Base-by-base conservation (phyloP, 64 coral and sea anemone genomes). In the Porites lutea region DNA sequence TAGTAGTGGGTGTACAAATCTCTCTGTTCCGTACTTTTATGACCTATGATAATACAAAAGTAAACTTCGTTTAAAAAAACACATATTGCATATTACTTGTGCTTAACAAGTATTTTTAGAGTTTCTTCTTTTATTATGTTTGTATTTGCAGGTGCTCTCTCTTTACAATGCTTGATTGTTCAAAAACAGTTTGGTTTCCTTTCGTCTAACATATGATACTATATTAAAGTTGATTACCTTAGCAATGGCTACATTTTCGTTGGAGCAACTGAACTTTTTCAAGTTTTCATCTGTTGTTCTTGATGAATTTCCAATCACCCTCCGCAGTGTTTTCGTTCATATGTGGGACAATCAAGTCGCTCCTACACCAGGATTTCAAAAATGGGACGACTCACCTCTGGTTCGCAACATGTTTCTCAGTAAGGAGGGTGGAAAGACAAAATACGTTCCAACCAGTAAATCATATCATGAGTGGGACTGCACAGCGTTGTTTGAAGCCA, bases 261-360 rank as follows among this genome's bases (percentile, higher is more conserved):
- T 57, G 14, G 53, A 89, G n/a, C 78, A 74, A 59, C 22, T 83
- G 6, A 91, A 91, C 27, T 91, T 59, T 82, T 83, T 91, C 53
- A 91, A 83, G 66, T 23, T 91, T 10, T 82, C 78, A 22, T 50
- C 10, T 9, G 48, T 83, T 73, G 89, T 83, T 45, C 23, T 91
- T 13, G 78, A 73, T 12, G 65, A 73, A 51, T 60, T 91, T 48
- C 78, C 89, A 49, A 20, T 48, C 19, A 79, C 67, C 6, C 52
- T 91, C 10, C 64, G 79, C 37, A 43, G 83, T 46, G 80, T 72
- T 11, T 91, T 91, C 48, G 13, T 8, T 19, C 13, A 45, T 6
- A 82, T 91, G 78, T 91, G 89, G 89, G 55, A 91, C 78, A 80
- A 59, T 13, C 44, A 14, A 5, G 48, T 65, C 45, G 57, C 55